Conservation (phyloP, 2,888 invertebrate species). For the Tinea semifulvella region DNA sequence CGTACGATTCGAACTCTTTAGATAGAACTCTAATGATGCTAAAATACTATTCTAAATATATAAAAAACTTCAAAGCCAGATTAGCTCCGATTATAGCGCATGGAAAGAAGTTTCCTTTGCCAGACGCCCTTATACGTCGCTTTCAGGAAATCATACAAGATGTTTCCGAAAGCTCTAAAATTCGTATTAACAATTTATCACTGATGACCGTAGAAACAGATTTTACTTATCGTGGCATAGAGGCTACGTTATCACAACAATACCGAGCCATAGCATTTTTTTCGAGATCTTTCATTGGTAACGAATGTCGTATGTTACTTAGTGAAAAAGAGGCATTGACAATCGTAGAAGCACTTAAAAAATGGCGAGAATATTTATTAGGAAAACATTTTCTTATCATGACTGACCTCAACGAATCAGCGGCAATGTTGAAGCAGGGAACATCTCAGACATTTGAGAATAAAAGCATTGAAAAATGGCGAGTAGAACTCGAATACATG, state of each 20-base stretch:
- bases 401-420: neutral
- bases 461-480: neutral
- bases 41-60: neutral
- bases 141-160: too few relatives aligned
- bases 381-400: conserved; percentile 3
- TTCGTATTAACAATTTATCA: neutral
- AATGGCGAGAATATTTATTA: neutral
- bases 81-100: neutral
- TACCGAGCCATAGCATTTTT: neutral
- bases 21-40: neutral
- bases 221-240: neutral
- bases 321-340: neutral
- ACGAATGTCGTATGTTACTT: neutral
- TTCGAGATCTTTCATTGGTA: neutral
- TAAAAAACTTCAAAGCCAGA: neutral
- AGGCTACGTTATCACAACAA: neutral
- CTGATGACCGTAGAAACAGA: neutral
- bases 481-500: neutral
- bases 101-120: neutral
- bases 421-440: neutral
- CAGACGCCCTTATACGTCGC: neutral
- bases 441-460: neutral
- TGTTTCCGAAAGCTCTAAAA: too few relatives aligned
- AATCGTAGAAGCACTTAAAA: neutral
- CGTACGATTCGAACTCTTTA: neutral